Conservation (phyloP, 2,113 vertebrate genomes). For the Barnardius zonarius region DNA sequence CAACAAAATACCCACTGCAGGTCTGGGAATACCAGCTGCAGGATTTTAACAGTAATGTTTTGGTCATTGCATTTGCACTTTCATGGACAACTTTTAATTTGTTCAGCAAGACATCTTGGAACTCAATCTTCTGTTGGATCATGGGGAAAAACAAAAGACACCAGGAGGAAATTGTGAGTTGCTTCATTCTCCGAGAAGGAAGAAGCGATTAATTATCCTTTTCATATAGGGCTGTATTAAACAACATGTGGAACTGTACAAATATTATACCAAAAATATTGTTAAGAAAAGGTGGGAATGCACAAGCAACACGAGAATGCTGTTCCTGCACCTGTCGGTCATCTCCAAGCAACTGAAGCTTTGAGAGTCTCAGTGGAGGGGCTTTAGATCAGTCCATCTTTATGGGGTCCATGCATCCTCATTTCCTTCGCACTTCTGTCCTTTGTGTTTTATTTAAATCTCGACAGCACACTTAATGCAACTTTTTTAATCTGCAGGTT, state of each 20-base stretch:
- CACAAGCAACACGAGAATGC: constrained; percentile 73
- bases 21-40: constrained; percentile 80
- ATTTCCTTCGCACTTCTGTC: constrained; percentile 74
- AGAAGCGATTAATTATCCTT: constrained; percentile 75
- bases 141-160: constrained; percentile 76
- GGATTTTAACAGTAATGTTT: constrained; percentile 88
- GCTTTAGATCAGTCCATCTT: constrained; percentile 68
- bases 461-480: constrained; percentile 82
- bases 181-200: constrained; percentile 72
- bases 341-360: constrained; percentile 76
- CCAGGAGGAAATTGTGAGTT: constrained; percentile 73
- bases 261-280: constrained; percentile 86
- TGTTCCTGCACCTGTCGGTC: constrained; percentile 73
- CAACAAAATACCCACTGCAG: constrained; percentile 83
- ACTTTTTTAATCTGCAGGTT: constrained; percentile 85
- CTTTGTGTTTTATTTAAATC: constrained; percentile 76
- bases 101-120: constrained; percentile 86
- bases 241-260: constrained; percentile 86
- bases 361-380: constrained; percentile 73
- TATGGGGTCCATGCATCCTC: constrained; percentile 73
- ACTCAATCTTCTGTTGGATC: constrained; percentile 85
- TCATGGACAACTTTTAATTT: constrained; percentile 89
- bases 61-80: constrained; percentile 88
- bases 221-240: constrained; percentile 84
- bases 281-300: constrained; percentile 76